These are phyloP conservation scores for Falco columbarius DNA, from an alignment of 2,797 vertebrate genomes.

Conservation along the genomic window DNA sequence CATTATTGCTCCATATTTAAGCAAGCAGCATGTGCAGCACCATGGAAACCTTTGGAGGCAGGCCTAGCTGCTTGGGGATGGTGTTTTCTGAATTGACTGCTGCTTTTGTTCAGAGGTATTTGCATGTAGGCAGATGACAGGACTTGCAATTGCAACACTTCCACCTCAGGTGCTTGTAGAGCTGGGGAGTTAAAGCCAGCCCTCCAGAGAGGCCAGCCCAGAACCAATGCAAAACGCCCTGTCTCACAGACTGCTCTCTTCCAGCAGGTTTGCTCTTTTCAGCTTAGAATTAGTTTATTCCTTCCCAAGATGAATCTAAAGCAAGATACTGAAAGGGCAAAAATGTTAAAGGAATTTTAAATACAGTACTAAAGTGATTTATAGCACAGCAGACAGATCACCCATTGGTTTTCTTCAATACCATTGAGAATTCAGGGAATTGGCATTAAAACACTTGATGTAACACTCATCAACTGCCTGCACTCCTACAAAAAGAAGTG, in stretches of 20 bases:
- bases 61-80: background rate
- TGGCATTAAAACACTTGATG: background rate
- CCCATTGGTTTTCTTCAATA: background rate
- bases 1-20: slow-evolving; percentile 22
- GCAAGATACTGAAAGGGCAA: background rate
- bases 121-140: background rate
- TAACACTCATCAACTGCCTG: background rate
- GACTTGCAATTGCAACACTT: background rate
- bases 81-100: background rate
- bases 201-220: background rate
- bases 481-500: background rate
- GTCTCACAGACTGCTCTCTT: background rate
- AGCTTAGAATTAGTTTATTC: background rate
- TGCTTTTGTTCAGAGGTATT: background rate
- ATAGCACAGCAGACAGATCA: background rate
- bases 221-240: background rate
- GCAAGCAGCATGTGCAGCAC: background rate
- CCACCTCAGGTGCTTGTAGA: background rate
- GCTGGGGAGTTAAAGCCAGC: background rate
- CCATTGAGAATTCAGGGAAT: background rate
- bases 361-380: background rate
- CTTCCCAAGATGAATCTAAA: background rate
- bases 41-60: background rate
- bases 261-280: background rate
- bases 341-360: background rate